Base-by-base conservation (phyloP, 2,888 invertebrate genomes). In the Polylopha cassiicola region DNA sequence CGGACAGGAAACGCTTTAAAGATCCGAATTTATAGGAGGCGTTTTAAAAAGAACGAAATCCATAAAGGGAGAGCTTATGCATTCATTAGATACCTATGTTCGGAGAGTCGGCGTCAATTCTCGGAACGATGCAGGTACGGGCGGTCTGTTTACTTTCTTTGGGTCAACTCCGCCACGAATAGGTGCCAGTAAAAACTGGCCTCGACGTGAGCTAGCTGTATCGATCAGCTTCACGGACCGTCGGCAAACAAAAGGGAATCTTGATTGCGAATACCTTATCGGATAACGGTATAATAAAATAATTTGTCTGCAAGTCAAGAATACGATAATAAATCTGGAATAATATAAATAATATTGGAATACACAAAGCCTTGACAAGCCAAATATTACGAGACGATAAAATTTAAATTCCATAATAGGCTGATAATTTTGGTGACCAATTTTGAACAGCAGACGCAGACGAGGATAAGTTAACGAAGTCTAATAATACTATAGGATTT, bases 121-220 rank as follows among this genome's bases (percentile, higher is more conserved):
- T 54, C 33, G 46, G 63, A 73, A 71, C 46, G 48, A 54, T 51
- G 60, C 65, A 61, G 62, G 63, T 56, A 60, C 39, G 39, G 46
- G 52, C 21, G 50, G 53, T 55, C 51, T 54, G 51, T 53, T 58
- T 59, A 49, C 49, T 51, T 55, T 50, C 43, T 32, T 20, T 37
- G 39, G 47, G 26, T 22, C 30, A 30, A 26, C 42, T 38, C 16
- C 18, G 14, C 6, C 14, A 8, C 3, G 24, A 6, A 24, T 7
- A 5, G 6, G 10, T 16, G 16, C 3, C n/a, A 5, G 16, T 10
- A 37, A 39, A 43, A 31, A 24, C 10, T 10, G 14, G 22, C 13
- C 22, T 10, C 29, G 16, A n/a, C n/a, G n/a, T n/a, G n/a, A n/a
- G 30, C 29, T 21, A 28, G 21, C 33, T 30, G 14, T 10, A 6